Percentiles rank a stretch among this genome's conserved stretches.
Conservation (phyloP, 2,888 invertebrate genomes). For the Xestia rhomboidea region DNA sequence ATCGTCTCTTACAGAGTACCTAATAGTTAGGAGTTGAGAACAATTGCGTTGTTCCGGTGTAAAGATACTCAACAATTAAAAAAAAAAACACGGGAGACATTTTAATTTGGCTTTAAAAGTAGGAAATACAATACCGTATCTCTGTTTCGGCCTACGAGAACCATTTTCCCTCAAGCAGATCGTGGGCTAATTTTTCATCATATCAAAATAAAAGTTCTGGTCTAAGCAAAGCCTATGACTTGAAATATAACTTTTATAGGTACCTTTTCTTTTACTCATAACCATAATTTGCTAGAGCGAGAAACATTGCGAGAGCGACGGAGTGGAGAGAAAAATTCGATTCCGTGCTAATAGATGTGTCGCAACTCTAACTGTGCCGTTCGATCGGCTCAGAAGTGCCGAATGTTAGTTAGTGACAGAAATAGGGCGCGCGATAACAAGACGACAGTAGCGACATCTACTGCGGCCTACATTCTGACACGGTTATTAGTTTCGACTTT, state of each 20-base stretch:
- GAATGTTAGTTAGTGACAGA: constrained; percentile 64
- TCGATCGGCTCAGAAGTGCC: constrained; percentile 47
- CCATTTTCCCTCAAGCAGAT: not conserved
- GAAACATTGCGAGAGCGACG: not conserved
- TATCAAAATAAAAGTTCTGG: not conserved
- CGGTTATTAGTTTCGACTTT: constrained; percentile 46
- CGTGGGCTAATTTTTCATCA: not conserved
- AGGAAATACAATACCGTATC: not conserved
- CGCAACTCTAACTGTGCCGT: constrained; percentile 11
- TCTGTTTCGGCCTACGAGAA: not conserved
- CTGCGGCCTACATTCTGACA: constrained; percentile 54
- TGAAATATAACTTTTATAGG: not conserved
- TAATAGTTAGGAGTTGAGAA: not conserved
- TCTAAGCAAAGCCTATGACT: not conserved
- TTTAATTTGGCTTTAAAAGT: not conserved
- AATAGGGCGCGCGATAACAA: constrained; percentile 62
- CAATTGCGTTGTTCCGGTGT: no score
- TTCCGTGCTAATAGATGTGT: not conserved
- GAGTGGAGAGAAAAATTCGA: not conserved
- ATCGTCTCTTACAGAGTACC: not conserved
- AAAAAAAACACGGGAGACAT: not conserved
- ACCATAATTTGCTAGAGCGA: not conserved
- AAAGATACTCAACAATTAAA: no score
- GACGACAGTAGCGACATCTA: constrained; percentile 34
- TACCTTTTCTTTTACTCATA: not conserved